phyloP scores from a whole-genome alignment of 2,888 invertebrate species.

The Lutraria lutraria region DNA sequence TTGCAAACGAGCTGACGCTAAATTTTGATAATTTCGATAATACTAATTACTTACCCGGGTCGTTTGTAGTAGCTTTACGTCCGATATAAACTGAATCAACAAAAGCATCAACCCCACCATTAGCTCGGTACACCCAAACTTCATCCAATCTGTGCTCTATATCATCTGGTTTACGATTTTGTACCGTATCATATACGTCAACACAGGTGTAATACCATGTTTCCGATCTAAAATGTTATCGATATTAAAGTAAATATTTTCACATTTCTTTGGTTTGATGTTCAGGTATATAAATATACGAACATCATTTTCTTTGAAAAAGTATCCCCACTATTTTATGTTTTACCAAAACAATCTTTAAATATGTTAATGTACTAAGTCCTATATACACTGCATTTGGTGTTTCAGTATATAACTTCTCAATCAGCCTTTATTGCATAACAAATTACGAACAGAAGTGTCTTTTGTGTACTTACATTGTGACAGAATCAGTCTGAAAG shows the following conservation, averaged over 20 bases:
- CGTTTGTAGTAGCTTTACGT: conserved; percentile 37
- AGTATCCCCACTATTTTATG: no score
- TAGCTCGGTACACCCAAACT: conserved; percentile 43
- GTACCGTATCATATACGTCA: conserved; percentile 45
- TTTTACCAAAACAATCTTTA: no score
- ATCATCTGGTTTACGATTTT: conserved; percentile 22
- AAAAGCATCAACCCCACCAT: conserved; percentile 38
- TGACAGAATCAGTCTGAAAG: conserved; percentile 57
- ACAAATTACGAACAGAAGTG: no score
- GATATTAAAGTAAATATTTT: no score
- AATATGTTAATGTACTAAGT: no score
- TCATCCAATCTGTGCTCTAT: conserved; percentile 46
- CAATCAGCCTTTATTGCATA: no score
- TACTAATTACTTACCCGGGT: conserved; percentile 41
- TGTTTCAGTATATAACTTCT: no score
- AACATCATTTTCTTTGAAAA: no score
- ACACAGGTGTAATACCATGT: conserved; percentile 65
- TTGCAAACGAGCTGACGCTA: background rate
- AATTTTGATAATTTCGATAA: background rate
- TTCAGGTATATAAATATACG: no score
- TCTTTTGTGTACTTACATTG: conserved; percentile 41
- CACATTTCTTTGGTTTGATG: no score
- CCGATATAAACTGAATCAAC: conserved; percentile 63
- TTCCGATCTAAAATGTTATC: conserved; percentile 32
- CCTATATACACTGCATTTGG: no score